Evolutionary conservation across 64 coral and sea anemone species (phyloP).

Genomic region (Pachyseris speciosa): DNA sequence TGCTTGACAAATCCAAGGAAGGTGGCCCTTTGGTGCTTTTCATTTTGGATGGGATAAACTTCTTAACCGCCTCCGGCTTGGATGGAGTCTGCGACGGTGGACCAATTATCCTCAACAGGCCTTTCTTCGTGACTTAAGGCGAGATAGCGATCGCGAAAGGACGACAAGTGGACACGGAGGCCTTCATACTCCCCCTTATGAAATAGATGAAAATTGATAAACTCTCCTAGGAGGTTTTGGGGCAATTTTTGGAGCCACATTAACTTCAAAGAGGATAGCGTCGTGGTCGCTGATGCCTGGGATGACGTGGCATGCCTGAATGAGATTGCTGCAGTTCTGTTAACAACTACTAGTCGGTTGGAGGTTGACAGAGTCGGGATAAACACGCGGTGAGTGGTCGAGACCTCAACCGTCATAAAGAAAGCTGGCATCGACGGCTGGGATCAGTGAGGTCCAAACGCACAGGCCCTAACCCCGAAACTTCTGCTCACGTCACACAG

Average conservation of each 20-base stretch:
- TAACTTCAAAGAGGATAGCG: conserved; percentile 27
- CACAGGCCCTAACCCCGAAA: too few species aligned
- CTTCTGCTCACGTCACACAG: too few species aligned
- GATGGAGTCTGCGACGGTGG: conserved; percentile 6
- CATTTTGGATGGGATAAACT: too few species aligned
- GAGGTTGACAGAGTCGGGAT: too few species aligned
- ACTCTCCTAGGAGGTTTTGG: conserved; percentile 18
- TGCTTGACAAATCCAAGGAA: too few species aligned
- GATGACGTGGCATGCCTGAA: conserved; percentile 16
- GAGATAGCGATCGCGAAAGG: conserved; percentile 7
- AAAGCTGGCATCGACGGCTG: too few species aligned
- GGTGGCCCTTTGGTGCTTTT: too few species aligned
- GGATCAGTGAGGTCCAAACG: too few species aligned
- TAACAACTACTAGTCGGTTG: too few species aligned
- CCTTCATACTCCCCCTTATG: conserved; percentile 39
- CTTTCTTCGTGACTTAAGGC: background rate
- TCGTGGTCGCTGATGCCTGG: conserved; percentile 21
- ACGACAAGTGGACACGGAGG: background rate
- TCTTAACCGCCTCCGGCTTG: background rate
- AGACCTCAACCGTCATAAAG: too few species aligned
- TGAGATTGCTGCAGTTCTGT: conserved; percentile 18
- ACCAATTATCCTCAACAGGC: conserved; percentile 17
- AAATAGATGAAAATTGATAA: background rate
- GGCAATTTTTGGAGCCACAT: conserved; percentile 24
- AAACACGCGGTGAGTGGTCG: too few species aligned